Evolutionary conservation across 1,140 invertebrate species (phyloP), one percentile per base, ranked within the genome.

Genomic region (Megathymus violae): DNA sequence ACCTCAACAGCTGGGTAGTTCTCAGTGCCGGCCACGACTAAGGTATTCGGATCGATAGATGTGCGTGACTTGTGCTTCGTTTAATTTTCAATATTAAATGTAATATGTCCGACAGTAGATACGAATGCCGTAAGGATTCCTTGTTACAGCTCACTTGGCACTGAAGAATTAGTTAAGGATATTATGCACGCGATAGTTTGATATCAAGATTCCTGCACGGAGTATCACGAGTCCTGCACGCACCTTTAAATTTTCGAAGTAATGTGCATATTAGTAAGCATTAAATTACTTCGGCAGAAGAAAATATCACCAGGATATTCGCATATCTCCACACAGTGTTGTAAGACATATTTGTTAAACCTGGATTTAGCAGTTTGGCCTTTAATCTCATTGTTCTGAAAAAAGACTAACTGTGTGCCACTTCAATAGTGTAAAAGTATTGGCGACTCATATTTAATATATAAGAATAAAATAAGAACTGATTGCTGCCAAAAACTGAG

Each of bases 31-130:
- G 43, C 41, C 41, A 46, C 54, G 44, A 41, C 54, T 44, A 46
- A 43, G 54, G 54, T 41, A 31, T 14, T 46, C 54, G 41, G 54
- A 58, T 58, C 54, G 54, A 58, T 58, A 58, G 41, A 25, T 41
- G 54, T 46, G 54, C 54, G 54, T 58, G 54, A 58, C 54, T 58
- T 58, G 54, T 58, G 44, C 41, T 58, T 58, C 54, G 54, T 58
- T 15, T 41, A 58, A 58, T 58, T 58, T 41, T 58, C 41, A 58
- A 58, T 58, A 58, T 41, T 58, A 58, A 58, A 58, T 58, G 41
- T 58, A 58, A 58, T 58, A 58, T 58, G 27, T 51, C 25, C 54
- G 41, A n/a, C n/a, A n/a, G 56, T 59, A 34, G 31, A 27, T 47
- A 59, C 27, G 43, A 36, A 59, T 1, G 43, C 43, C 38, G 27